Conservation (phyloP, 1,140 invertebrate species). For the Orussus abietinus region DNA sequence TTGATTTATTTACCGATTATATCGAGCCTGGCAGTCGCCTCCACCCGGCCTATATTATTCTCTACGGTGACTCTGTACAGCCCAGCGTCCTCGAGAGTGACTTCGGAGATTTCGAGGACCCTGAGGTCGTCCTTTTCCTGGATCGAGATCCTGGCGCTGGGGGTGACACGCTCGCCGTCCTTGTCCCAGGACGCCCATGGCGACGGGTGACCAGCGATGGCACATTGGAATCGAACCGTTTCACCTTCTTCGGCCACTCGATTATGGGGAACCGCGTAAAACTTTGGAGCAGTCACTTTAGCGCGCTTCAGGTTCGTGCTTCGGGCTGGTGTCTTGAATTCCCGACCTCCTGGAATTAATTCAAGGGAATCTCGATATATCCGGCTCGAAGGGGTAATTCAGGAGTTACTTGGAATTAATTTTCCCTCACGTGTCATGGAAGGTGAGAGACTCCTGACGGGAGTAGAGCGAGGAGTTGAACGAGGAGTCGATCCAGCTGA, state of each 20-base stretch:
- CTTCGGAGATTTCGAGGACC: constrained; percentile 73
- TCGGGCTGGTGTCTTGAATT: constrained; percentile 28
- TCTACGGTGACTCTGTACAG: constrained; percentile 76
- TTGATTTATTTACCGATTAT: constrained; percentile 67
- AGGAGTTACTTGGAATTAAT: too few relatives aligned
- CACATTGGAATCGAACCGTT: constrained; percentile 74
- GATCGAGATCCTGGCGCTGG: constrained; percentile 63
- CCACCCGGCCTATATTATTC: constrained; percentile 76
- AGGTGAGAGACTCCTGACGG: constrained; percentile 66
- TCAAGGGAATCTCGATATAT: constrained; percentile 3
- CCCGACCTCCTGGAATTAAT: constrained; percentile 30
- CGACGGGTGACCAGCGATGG: constrained; percentile 70
- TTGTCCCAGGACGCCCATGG: constrained; percentile 82
- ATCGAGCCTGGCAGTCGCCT: constrained; percentile 75
- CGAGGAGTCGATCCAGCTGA: constrained; percentile 68
- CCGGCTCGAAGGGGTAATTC: too few relatives aligned
- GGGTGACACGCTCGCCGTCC: constrained; percentile 63
- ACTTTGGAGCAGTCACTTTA: constrained; percentile 66
- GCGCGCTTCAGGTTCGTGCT: constrained; percentile 26
- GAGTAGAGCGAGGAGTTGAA: constrained; percentile 68
- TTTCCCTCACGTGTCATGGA: constrained; percentile 29
- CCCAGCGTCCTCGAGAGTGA: constrained; percentile 74
- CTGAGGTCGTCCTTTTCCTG: constrained; percentile 73
- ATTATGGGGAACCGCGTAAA: constrained; percentile 84
- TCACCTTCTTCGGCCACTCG: constrained; percentile 79